A percentile compares a stretch with the other conserved stretches of the same genome.
phyloP scores from a whole-genome alignment of 1,140 invertebrate species.

The Halesus radiatus region DNA sequence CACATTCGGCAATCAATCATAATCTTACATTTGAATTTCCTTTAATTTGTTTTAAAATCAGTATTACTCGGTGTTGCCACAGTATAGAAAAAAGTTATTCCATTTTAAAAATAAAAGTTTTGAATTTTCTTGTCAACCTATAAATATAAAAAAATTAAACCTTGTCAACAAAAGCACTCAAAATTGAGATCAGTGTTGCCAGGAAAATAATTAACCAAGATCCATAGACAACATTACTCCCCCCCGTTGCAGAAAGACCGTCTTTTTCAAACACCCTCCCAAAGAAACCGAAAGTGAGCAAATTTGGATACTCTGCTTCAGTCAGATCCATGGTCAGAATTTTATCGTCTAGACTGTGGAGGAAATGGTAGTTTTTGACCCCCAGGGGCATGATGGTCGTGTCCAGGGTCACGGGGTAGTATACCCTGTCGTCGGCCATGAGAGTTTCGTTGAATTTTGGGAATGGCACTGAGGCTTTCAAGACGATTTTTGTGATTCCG shows the following conservation, averaged over 20 bases:
- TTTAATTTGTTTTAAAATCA: too few species aligned
- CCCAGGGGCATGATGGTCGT: constrained; percentile 63
- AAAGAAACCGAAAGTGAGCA: constrained; percentile 61
- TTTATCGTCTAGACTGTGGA: background rate
- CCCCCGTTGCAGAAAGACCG: constrained; percentile 14
- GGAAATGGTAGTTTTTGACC: constrained; percentile 57
- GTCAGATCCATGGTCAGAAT: constrained; percentile 10
- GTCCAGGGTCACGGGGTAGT: constrained; percentile 62
- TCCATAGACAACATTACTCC: background rate
- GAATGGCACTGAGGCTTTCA: constrained; percentile 58
- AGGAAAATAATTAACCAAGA: background rate
- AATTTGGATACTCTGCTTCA: constrained; percentile 30
- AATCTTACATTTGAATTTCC: too few species aligned
- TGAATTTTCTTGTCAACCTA: too few species aligned
- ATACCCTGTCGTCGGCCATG: constrained; percentile 58
- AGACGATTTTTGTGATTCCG: constrained; percentile 60
- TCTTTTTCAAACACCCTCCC: constrained; percentile 60
- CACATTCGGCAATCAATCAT: too few species aligned
- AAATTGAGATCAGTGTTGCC: constrained; percentile 3
- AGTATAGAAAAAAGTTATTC: too few species aligned
- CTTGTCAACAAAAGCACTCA: background rate
- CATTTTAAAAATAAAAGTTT: too few species aligned
- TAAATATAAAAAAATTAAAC: background rate
- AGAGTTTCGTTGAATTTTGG: constrained; percentile 56
- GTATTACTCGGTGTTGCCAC: too few species aligned